Base-by-base conservation (phyloP, 2,113 vertebrate species). In the Myotis yumanensis region DNA sequence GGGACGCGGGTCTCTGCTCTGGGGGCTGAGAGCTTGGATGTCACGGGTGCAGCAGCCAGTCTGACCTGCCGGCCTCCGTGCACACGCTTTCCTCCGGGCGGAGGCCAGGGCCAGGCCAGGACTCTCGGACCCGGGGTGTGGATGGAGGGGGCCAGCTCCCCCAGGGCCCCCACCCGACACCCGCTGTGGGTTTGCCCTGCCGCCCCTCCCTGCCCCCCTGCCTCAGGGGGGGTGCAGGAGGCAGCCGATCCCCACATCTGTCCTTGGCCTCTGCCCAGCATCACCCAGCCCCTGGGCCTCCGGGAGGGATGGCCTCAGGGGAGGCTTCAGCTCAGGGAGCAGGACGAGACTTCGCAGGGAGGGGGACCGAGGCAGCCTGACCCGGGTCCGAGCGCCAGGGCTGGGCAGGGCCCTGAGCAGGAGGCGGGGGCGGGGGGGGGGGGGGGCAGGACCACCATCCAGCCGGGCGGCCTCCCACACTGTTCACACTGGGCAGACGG, bases 1-100 rank as follows among this genome's bases (percentile, higher is more conserved):
- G 73, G 4, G 73, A 20, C 28, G 3, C 28, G 9, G 46, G 46
- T 51, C 46, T 7, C 46, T 5, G 48, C 73, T 72, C 22, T 22
- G 23, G 48, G 46, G 46, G 75, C 46, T 12, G 46, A 32, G 17
- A 6, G 46, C 8, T 28, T 32, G 16, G 46, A 17, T 48, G 46
- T 18, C 28, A 3, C 40, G 4, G 15, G 15, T 20, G 48, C 17
- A 0, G 43, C 0, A 4, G 35, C 17, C 43, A 0, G 43, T 48
- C 28, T 18, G 73, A 32, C 9, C 73, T 10, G 2, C 15, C 4
- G 43, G 72, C 73, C 73, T 9, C 28, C 8, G 14, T 2, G 15
- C 16, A 9, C 28, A 17, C 2, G 16, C 28, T 10, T 32, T 30
- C 72, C 72, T 75, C 43, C 9, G 4, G 4, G 73, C 15, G 4